These are phyloP conservation scores for Tipula vernalis DNA, from an alignment of 2,888 invertebrate genomes.

Conservation along the genomic window DNA sequence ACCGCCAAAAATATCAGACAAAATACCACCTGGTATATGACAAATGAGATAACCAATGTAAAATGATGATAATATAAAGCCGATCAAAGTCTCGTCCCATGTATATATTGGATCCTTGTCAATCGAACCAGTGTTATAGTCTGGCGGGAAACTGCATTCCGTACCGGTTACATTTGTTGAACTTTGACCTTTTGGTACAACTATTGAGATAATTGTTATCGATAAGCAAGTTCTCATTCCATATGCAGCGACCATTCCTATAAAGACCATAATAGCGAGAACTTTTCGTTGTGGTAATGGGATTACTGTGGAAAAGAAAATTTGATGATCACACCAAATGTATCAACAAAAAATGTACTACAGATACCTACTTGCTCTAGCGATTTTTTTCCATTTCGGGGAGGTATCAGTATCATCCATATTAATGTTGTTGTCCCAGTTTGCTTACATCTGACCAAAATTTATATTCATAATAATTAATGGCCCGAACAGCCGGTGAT, in stretches of 20 bases:
- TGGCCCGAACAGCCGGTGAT: too few relatives aligned
- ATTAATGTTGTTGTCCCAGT: too few relatives aligned
- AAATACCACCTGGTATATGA: neutral
- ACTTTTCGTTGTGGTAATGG: neutral
- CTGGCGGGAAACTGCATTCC: neutral
- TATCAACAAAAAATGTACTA: too few relatives aligned
- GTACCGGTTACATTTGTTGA: neutral
- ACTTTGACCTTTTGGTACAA: neutral
- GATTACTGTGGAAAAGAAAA: neutral
- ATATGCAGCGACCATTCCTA: neutral
- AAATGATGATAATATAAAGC: neutral
- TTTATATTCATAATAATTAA: too few relatives aligned
- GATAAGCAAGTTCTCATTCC: neutral
- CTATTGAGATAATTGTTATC: neutral
- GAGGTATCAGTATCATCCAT: too few relatives aligned
- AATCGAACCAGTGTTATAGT: neutral
- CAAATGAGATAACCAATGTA: neutral
- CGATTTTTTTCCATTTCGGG: too few relatives aligned
- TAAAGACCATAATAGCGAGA: neutral
- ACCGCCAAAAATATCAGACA: neutral
- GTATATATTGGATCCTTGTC: neutral
- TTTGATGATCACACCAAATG: too few relatives aligned
- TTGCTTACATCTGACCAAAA: too few relatives aligned
- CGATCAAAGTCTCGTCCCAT: neutral
- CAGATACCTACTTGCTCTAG: too few relatives aligned